These are phyloP conservation scores for Drosophila pseudotalamancana DNA, from an alignment of 2,888 invertebrate species.

Conservation along the genomic window DNA sequence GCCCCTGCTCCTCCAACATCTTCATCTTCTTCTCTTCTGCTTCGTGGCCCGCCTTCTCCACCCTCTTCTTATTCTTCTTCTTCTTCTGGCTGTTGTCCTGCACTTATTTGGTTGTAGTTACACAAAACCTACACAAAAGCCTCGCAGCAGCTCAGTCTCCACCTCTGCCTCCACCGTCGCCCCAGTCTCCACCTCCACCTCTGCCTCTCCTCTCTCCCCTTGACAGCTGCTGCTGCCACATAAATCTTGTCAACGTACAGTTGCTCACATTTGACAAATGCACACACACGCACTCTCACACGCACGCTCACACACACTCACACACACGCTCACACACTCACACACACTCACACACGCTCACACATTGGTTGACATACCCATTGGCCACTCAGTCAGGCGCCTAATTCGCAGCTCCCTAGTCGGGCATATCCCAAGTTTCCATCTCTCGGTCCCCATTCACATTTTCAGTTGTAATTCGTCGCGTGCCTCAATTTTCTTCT, in stretches of 20 bases:
- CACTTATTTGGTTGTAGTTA: conserved; percentile 35
- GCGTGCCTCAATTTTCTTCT: conserved; percentile 70
- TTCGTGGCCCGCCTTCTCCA: too few relatives aligned
- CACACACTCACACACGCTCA: not conserved
- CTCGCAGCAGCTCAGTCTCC: conserved; percentile 34
- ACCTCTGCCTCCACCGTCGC: conserved; percentile 3
- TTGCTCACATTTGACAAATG: conserved; percentile 71
- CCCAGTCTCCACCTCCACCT: not conserved
- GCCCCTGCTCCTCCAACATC: too few relatives aligned
- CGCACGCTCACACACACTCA: not conserved
- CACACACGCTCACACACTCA: conserved; percentile 1
- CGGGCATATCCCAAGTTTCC: conserved; percentile 6
- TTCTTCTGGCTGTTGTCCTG: too few relatives aligned
- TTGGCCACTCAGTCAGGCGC: conserved; percentile 64
- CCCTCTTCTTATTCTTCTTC: too few relatives aligned
- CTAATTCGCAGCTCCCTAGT: conserved; percentile 62
- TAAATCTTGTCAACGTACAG: conserved; percentile 75
- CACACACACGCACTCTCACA: conserved; percentile 2
- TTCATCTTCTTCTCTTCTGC: too few relatives aligned
- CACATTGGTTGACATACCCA: conserved; percentile 37
- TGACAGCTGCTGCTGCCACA: conserved; percentile 56
- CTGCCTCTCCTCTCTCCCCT: not conserved
- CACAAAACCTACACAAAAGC: conserved; percentile 44
- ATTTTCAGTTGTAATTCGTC: conserved; percentile 58
- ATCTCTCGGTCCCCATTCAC: conserved; percentile 16